Evolutionary conservation across 2,888 invertebrate genomes (phyloP).

Genomic region (Tridacna crocea): DNA sequence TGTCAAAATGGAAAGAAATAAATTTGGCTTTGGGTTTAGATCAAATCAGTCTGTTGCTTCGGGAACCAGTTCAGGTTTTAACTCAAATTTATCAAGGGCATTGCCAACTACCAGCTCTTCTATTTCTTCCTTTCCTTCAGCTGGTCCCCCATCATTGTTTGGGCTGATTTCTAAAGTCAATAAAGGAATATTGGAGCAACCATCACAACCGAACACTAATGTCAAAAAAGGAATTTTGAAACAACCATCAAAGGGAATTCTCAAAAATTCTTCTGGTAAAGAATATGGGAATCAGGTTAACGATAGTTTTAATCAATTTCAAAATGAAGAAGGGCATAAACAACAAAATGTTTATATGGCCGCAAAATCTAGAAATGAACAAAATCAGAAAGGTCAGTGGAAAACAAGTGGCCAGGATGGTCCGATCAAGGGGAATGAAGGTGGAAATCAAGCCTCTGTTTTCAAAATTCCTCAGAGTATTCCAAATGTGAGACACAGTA

Average conservation of each 20-base stretch:
- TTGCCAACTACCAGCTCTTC: not conserved
- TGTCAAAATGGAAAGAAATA: too few relatives aligned
- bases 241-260: slow-evolving; percentile 14
- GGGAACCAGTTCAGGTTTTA: too few relatives aligned
- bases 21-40: too few relatives aligned
- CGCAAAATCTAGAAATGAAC: slow-evolving; percentile 42
- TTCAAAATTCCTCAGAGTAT: slow-evolving; percentile 31
- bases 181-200: slow-evolving; percentile 41
- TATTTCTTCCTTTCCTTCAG: not conserved
- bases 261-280: not conserved
- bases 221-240: slow-evolving; percentile 20
- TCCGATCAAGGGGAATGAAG: not conserved
- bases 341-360: slow-evolving; percentile 41
- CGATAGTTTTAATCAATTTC: not conserved
- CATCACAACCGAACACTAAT: not conserved
- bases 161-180: slow-evolving; percentile 53
- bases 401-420: slow-evolving; percentile 25
- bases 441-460: slow-evolving; percentile 1
- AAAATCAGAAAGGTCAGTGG: slow-evolving; percentile 48
- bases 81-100: too few relatives aligned
- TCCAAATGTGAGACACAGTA: not conserved
- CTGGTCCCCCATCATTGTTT: slow-evolving; percentile 46
- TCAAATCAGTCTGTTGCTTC: too few relatives aligned
- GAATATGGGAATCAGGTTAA: not conserved
- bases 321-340: not conserved